Evolutionary conservation across 2,113 vertebrate genomes (phyloP).

Genomic region (Tympanuchus pallidicinctus): DNA sequence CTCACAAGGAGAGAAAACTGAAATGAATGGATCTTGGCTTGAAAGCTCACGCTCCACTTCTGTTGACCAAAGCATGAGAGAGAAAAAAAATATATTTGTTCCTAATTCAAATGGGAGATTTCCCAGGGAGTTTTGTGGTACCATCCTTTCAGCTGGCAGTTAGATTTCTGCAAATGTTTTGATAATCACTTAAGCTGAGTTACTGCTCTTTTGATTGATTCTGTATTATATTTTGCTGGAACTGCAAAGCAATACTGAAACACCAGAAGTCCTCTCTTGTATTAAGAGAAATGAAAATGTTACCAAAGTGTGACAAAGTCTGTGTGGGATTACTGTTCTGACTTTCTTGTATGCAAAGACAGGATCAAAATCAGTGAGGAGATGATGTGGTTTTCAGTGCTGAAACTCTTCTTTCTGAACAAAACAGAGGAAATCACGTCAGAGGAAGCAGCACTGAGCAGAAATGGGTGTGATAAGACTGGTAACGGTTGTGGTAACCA

Average conservation of each 20-base stretch:
- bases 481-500: neutral
- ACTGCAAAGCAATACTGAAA: neutral
- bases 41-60: neutral
- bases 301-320: neutral
- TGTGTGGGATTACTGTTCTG: neutral
- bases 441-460: neutral
- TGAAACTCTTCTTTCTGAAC: neutral
- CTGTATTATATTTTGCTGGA: neutral
- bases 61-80: neutral
- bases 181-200: neutral
- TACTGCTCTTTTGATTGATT: neutral
- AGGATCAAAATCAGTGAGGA: neutral
- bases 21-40: neutral
- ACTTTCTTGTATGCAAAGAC: neutral
- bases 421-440: neutral
- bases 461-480: accelerated
- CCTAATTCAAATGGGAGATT: neutral
- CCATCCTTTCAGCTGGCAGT: neutral
- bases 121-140: neutral
- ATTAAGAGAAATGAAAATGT: neutral
- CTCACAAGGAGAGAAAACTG: neutral
- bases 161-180: neutral
- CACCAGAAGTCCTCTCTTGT: accelerated
- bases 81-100: neutral
- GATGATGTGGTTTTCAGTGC: neutral